Evolutionary conservation across 2,888 invertebrate species (phyloP), one percentile per base, ranked within the genome.

Genomic region (Agrenia bidenticulata): DNA sequence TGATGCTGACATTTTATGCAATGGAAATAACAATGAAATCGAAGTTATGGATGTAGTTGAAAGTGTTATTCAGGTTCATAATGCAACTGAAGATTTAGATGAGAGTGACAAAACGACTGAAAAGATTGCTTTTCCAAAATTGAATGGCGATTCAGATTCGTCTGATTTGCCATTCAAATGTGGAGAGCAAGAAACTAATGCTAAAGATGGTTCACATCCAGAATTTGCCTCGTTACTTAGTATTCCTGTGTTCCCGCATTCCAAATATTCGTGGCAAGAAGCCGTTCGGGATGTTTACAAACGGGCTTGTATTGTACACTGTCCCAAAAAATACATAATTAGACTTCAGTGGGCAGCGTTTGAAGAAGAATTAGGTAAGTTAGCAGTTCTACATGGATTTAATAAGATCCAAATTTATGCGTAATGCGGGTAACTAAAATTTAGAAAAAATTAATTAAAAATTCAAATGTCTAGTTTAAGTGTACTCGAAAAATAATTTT

Each of bases 331-430:
- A 74, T 82, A 84, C 13, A 80, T 79, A 66, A 80, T 84, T 54
- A 80, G 82, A 64, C 77, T 85, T 68, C 81, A 83, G 19, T 84
- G 83, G 83, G 82, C 84, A 23, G 81, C 82, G 2, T 84, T 83
- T 79, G 84, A 85, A 77, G 85, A 85, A 77, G 80, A 80, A 75
- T 79, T 80, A 76, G 82, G 83, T 83, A 78, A 74, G 77, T 55
- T 41, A 23, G 27, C 32, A 32, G n/a, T n/a, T n/a, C n/a, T n/a
- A n/a, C n/a, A n/a, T n/a, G n/a, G n/a, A n/a, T n/a, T n/a, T n/a
- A n/a, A n/a, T n/a, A n/a, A n/a, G n/a, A n/a, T n/a, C n/a, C n/a
- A n/a, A n/a, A n/a, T n/a, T n/a, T n/a, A n/a, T n/a, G n/a, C n/a
- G n/a, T n/a, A n/a, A n/a, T n/a, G n/a, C n/a, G n/a, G n/a, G n/a